phyloP scores from a whole-genome alignment of 2,888 invertebrate genomes.

The Helicoverpa assulta region DNA sequence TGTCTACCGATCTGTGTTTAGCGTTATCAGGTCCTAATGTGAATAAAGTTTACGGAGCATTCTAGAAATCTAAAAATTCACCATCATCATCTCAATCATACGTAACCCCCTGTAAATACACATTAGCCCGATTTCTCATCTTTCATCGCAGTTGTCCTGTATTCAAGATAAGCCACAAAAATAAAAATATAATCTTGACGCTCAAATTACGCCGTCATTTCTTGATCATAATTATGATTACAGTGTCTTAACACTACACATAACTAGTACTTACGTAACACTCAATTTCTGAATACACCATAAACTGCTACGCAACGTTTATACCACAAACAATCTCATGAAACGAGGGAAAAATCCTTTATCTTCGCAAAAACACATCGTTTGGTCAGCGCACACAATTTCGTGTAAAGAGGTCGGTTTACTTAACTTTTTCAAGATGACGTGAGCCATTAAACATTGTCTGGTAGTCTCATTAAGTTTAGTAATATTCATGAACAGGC shows the following conservation, averaged over 20 bases:
- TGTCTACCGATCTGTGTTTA: no score
- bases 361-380: constrained; percentile 23
- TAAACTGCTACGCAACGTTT: not conserved
- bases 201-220: not conserved
- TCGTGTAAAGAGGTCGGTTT: constrained; percentile 21
- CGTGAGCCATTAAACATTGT: constrained; percentile 23
- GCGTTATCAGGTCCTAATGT: no score
- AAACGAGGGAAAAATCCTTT: not conserved
- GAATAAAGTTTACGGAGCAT: no score
- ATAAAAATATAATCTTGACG: not conserved
- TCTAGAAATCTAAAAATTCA: no score
- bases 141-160: no score
- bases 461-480: constrained; percentile 32
- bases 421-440: constrained; percentile 22
- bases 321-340: not conserved
- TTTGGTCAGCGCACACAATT: constrained; percentile 39
- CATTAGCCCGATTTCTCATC: no score
- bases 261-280: not conserved
- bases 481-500: constrained; percentile 52
- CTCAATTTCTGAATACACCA: not conserved
- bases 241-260: not conserved
- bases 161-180: not conserved
- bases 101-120: no score
- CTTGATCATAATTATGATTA: constrained; percentile 4
- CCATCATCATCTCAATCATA: no score